Evolutionary conservation across 2,797 vertebrate species (phyloP), one percentile per base, ranked within the genome.

Genomic region (Lithobates pipiens): DNA sequence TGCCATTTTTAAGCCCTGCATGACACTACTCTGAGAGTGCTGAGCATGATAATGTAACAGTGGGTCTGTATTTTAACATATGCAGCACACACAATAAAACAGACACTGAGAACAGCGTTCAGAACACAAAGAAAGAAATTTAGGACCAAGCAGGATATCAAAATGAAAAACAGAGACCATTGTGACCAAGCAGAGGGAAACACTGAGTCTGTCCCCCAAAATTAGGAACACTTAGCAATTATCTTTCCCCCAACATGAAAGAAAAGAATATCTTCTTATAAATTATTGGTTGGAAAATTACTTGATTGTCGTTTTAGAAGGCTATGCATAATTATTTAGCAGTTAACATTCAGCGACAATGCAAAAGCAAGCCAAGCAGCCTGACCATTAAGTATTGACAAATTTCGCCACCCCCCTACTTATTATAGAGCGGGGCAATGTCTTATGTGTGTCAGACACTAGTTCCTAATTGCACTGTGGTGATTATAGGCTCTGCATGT

Each of bases 311-410:
- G 21, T 5, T 23, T 65, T 25, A 11, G 61, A 54, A 54, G 23
- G 61, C 21, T 23, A 65, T 25, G 61, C 61, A 65, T 65, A 65
- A 65, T 65, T 69, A 44, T 21, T 69, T 42, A 50, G 27, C 29
- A 63, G 61, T 77, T 67, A 29, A 16, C 27, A 77, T 25, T 39
- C 57, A 39, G 16, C 63, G 16, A 77, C 25, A 70, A 80, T 69
- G 32, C 46, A 65, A 42, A 80, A 80, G 39, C 10, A 11, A 70
- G 77, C 29, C 23, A 44, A 70, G 67, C 67, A 80, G 46, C 11
- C 27, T 29, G 65, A 80, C 68, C 77, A 80, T 80, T 80, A 80
- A 54, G 27, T 80, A 80, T 80, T 34, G 77, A 80, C 18, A 70
- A 44, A 70, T 70, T 50, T 67, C 32, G 29, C 65, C 44, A 21